Evolutionary conservation across 2,888 invertebrate species (phyloP).

Genomic region (Clepsis dumicolana): DNA sequence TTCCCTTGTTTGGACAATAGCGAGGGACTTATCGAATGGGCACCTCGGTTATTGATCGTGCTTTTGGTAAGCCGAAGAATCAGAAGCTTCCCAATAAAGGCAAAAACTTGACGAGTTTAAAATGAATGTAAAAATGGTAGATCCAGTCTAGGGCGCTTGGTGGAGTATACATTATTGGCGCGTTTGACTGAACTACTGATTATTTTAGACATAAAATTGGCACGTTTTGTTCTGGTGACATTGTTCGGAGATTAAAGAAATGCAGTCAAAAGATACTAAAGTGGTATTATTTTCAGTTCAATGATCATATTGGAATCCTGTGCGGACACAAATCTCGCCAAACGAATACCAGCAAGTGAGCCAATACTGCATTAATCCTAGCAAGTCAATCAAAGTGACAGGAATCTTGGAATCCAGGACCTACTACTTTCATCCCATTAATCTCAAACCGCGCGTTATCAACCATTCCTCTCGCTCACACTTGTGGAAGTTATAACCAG

Average conservation of each 20-base stretch:
- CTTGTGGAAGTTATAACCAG: background rate
- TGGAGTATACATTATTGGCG: too few species aligned
- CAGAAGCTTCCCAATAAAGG: background rate
- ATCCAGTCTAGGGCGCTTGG: too few species aligned
- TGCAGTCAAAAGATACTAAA: too few species aligned
- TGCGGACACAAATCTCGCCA: conserved; percentile 13
- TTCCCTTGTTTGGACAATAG: conserved; percentile 57
- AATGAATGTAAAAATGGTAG: background rate
- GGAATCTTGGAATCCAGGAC: conserved; percentile 55
- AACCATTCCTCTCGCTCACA: background rate
- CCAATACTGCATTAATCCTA: conserved; percentile 44
- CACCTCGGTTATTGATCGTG: background rate
- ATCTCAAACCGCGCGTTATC: background rate
- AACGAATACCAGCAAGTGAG: conserved; percentile 31
- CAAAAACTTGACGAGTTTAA: background rate
- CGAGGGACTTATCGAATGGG: background rate
- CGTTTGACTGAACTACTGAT: too few species aligned
- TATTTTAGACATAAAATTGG: too few species aligned
- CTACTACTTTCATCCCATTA: conserved; percentile 3
- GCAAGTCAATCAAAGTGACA: conserved; percentile 52
- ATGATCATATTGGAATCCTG: background rate
- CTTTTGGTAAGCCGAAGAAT: background rate
- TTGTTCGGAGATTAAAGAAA: too few species aligned
- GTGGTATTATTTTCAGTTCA: too few species aligned
- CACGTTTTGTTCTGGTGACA: too few species aligned